phyloP scores from a whole-genome alignment of 2,888 invertebrate species.

The Dicycla oo region DNA sequence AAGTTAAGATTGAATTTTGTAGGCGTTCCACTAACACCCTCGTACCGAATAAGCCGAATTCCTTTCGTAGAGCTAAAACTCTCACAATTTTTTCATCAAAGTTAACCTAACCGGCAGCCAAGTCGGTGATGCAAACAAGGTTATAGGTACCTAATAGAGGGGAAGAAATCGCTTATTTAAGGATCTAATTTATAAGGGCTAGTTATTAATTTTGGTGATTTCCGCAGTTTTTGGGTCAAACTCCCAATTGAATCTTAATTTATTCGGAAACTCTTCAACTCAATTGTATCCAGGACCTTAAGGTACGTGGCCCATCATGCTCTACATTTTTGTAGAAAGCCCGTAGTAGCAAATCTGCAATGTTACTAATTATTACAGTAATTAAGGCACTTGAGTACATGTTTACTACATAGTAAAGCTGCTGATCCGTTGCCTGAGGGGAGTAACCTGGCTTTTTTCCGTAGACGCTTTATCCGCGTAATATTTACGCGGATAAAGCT shows the following conservation, averaged over 20 bases:
- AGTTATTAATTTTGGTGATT: not conserved
- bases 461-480: not conserved
- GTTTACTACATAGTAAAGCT: not conserved
- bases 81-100: not conserved
- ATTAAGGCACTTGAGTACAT: conserved; percentile 6
- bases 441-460: not conserved
- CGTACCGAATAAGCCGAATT: conserved; percentile 4
- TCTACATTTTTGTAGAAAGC: not conserved
- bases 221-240: not conserved
- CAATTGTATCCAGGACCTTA: not conserved
- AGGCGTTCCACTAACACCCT: conserved; percentile 15
- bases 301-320: not conserved
- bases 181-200: not conserved
- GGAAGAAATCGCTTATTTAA: not conserved
- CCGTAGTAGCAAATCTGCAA: conserved; percentile 1
- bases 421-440: not conserved
- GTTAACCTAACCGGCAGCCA: not conserved
- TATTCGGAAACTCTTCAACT: not conserved
- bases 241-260: not conserved
- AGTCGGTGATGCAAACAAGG: not conserved
- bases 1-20: conserved; percentile 14
- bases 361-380: conserved; percentile 13
- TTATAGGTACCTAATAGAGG: not conserved
- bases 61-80: conserved; percentile 1
- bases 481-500: conserved; percentile 10